Conservation (phyloP, 2,113 vertebrate species). For the Sylvilagus bachmani region DNA sequence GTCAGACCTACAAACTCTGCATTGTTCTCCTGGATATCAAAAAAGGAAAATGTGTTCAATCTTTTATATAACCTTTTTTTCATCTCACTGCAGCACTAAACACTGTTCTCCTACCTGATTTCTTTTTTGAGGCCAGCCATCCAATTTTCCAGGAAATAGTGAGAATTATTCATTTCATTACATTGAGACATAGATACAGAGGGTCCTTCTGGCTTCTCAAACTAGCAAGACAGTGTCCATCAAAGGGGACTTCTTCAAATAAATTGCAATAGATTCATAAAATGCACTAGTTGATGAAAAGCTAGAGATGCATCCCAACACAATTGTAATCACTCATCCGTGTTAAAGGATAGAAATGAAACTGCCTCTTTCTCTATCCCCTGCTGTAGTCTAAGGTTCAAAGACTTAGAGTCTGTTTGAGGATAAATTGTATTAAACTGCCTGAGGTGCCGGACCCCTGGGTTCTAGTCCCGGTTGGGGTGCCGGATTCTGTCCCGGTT, state of each 20-base stretch:
- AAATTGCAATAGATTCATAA: background rate
- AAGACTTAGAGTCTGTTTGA: background rate
- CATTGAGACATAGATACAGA: background rate
- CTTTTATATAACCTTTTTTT: constrained; percentile 5
- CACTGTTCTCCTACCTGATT: background rate
- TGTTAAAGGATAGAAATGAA: background rate
- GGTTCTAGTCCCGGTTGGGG: too few relatives aligned
- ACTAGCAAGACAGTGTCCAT: background rate
- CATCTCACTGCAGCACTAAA: background rate
- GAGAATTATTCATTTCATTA: background rate
- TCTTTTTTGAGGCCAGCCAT: background rate
- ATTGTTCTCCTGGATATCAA: background rate
- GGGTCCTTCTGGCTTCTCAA: background rate
- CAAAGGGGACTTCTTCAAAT: background rate
- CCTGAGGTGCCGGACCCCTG: too few relatives aligned
- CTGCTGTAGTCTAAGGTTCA: background rate
- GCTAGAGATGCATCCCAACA: background rate
- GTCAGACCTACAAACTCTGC: background rate
- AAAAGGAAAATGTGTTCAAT: constrained; percentile 1
- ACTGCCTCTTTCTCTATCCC: background rate
- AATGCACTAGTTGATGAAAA: background rate
- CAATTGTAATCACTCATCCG: background rate
- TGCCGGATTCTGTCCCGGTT: too few relatives aligned
- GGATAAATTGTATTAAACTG: background rate
- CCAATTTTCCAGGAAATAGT: background rate